These are phyloP conservation scores for Cybosia mesomella DNA, from an alignment of 2,888 invertebrate species.

Conservation along the genomic window DNA sequence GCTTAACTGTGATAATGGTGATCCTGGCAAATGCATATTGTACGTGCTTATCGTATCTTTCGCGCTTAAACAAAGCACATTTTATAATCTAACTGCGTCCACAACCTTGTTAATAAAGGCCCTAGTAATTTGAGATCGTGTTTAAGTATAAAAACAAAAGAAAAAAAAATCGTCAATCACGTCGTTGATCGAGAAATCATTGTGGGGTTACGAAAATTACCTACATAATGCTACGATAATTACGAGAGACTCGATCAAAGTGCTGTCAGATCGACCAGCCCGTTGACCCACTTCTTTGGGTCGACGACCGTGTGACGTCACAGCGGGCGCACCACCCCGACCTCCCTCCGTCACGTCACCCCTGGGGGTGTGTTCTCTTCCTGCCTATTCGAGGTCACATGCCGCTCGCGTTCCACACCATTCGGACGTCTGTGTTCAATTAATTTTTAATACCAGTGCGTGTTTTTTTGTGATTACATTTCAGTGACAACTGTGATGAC, in stretches of 20 bases:
- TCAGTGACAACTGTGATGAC: constrained; percentile 65
- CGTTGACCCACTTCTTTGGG: constrained; percentile 81
- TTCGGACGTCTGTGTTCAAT: constrained; percentile 65
- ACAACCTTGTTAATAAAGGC: constrained; percentile 3
- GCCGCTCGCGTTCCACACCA: constrained; percentile 64
- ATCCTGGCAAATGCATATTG: constrained; percentile 14
- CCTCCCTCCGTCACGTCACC: constrained; percentile 63
- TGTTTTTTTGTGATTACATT: constrained; percentile 50
- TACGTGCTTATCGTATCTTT: constrained; percentile 22
- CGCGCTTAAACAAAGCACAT: constrained; percentile 12
- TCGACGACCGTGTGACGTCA: constrained; percentile 85
- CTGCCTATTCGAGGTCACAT: constrained; percentile 79
- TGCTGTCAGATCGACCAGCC: constrained; percentile 72
- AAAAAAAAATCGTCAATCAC: background rate
- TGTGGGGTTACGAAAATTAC: constrained; percentile 50
- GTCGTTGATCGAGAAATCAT: background rate
- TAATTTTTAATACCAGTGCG: constrained; percentile 43
- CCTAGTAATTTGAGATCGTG: background rate
- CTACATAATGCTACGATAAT: constrained; percentile 55
- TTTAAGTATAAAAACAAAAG: background rate
- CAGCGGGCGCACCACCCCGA: constrained; percentile 59
- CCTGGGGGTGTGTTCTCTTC: constrained; percentile 76
- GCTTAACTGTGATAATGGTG: constrained; percentile 11
- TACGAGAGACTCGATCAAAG: constrained; percentile 61
- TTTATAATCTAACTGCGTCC: constrained; percentile 12